phyloP scores from a whole-genome alignment of 64 coral and sea anemone genomes.

The Pocillopora damicornis region DNA sequence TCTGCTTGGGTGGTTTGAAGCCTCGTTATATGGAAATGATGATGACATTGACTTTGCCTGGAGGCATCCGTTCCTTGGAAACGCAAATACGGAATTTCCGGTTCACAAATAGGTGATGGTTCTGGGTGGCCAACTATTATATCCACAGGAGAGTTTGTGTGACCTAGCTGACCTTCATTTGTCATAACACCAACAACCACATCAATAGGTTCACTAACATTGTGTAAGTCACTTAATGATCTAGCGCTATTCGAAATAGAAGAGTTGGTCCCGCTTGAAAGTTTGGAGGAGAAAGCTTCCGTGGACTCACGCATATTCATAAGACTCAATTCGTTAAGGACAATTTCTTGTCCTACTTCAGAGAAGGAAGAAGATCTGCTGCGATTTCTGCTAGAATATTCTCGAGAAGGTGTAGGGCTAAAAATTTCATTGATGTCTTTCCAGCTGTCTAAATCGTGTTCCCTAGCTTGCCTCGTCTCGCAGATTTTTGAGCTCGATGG shows the following conservation, averaged over 20 bases:
- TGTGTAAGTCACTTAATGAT: slow-evolving; percentile 28
- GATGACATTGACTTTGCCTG: background rate
- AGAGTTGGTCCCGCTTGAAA: background rate
- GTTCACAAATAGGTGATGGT: background rate
- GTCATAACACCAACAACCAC: background rate
- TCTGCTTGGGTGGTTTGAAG: background rate
- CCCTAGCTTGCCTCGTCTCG: background rate
- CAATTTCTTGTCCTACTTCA: slow-evolving; percentile 7
- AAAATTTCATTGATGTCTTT: background rate
- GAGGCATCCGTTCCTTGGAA: background rate
- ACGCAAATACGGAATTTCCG: background rate
- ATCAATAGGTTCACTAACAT: slow-evolving; percentile 27
- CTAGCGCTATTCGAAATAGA: slow-evolving; percentile 4
- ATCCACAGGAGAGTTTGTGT: slow-evolving; percentile 20
- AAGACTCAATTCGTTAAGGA: slow-evolving; percentile 2
- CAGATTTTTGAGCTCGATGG: background rate
- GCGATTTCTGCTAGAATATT: background rate
- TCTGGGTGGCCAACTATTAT: background rate
- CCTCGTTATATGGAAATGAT: background rate
- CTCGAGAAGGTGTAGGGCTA: slow-evolving; percentile 7
- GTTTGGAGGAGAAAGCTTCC: slow-evolving; percentile 6
- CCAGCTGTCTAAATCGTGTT: background rate
- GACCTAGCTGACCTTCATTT: background rate
- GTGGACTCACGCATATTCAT: background rate
- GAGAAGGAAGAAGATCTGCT: slow-evolving; percentile 15